These are phyloP conservation scores for Scaptomyza hsui DNA, from an alignment of 1,140 invertebrate species.

Conservation along the genomic window DNA sequence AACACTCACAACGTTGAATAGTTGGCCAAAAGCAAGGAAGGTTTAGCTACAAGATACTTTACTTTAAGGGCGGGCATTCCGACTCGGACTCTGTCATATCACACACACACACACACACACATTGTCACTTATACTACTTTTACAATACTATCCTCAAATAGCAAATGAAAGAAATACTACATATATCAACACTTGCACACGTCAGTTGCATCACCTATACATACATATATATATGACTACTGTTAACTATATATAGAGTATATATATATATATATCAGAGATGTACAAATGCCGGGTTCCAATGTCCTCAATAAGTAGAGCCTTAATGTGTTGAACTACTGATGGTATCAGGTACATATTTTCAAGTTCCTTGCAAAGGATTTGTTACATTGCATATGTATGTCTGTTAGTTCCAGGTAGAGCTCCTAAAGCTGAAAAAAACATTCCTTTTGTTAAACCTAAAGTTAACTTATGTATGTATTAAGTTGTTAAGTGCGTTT, in stretches of 20 bases:
- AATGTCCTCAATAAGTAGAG: no score
- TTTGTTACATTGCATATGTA: no score
- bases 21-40: slow-evolving; percentile 36
- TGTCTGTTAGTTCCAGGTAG: not conserved
- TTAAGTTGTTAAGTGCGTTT: no score
- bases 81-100: slow-evolving; percentile 36
- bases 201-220: slow-evolving; percentile 13
- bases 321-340: no score
- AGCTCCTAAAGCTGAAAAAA: not conserved
- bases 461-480: not conserved
- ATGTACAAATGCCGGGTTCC: not conserved
- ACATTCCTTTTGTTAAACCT: not conserved
- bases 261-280: slow-evolving; percentile 8
- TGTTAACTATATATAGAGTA: not conserved
- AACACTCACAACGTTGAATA: slow-evolving; percentile 5
- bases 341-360: not conserved
- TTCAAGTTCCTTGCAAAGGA: not conserved
- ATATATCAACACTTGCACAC: slow-evolving; percentile 17
- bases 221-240: not conserved
- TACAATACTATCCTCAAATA: not conserved
- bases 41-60: no score
- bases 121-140: slow-evolving; percentile 4
- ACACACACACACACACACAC: slow-evolving; percentile 24
- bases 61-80: slow-evolving; percentile 3
- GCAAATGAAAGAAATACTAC: no score